Conservation (phyloP, 1,140 invertebrate species). For the Drosophila nasuta region DNA sequence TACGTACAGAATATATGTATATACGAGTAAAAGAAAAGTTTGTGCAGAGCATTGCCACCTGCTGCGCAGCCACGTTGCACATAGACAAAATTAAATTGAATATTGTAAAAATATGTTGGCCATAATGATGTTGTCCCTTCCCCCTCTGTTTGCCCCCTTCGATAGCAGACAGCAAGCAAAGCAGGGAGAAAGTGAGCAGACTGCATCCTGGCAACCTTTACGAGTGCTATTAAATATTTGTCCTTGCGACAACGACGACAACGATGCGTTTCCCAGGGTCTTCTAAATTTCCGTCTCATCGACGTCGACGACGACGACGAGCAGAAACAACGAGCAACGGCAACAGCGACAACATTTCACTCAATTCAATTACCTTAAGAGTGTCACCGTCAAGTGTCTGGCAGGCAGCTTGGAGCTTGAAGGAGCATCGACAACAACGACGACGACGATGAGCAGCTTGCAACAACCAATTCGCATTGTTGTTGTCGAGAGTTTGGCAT, state of each 20-base stretch:
- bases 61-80: slow-evolving; percentile 30
- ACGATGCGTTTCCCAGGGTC: slow-evolving; percentile 36
- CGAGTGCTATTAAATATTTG: slow-evolving; percentile 75
- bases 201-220: slow-evolving; percentile 45
- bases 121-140: slow-evolving; percentile 59
- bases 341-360: slow-evolving; percentile 77
- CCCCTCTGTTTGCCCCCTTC: not conserved
- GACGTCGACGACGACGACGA: slow-evolving; percentile 25
- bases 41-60: slow-evolving; percentile 22
- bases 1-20: not conserved
- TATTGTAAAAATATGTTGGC: slow-evolving; percentile 80
- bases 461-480: slow-evolving; percentile 29
- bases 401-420: slow-evolving; percentile 43
- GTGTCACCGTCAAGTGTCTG: slow-evolving; percentile 80
- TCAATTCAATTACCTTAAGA: slow-evolving; percentile 84
- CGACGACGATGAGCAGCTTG: slow-evolving; percentile 23
- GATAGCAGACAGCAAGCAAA: not conserved
- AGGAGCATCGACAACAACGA: slow-evolving; percentile 16
- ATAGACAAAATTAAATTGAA: slow-evolving; percentile 79
- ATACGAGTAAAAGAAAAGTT: not conserved
- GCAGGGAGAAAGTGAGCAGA: slow-evolving; percentile 3
- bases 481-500: slow-evolving; percentile 70
- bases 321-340: slow-evolving; percentile 54
- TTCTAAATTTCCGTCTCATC: slow-evolving; percentile 75
- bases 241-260: slow-evolving; percentile 52